These are phyloP conservation scores for Rapana venosa DNA, from an alignment of 2,888 invertebrate species.

Conservation along the genomic window DNA sequence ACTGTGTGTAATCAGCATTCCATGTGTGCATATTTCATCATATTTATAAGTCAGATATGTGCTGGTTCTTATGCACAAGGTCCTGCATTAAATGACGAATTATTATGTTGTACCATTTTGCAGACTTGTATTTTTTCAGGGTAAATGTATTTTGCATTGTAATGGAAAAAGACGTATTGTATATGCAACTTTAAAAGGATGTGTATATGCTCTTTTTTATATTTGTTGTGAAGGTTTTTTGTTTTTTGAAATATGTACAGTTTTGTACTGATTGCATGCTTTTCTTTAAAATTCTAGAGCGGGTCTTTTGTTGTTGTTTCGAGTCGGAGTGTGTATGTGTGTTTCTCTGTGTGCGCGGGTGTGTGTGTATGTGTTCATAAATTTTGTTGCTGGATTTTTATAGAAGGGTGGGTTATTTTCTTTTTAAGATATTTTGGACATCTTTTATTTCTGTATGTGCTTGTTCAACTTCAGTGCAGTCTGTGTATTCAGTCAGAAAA, in stretches of 20 bases:
- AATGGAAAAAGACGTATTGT: background rate
- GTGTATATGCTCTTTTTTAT: slow-evolving; percentile 7
- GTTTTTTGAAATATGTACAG: background rate
- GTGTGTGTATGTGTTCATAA: background rate
- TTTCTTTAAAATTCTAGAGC: background rate
- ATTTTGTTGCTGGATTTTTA: background rate
- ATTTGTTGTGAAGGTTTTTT: background rate
- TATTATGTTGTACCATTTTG: background rate
- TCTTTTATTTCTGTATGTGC: too few relatives aligned
- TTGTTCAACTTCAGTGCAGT: too few relatives aligned
- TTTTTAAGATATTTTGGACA: too few relatives aligned
- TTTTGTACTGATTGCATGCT: background rate
- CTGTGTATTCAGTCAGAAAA: too few relatives aligned
- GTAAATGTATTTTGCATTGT: background rate
- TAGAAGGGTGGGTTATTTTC: background rate
- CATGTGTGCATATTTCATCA: background rate
- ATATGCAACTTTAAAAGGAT: background rate
- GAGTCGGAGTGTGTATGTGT: background rate
- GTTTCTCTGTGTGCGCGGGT: background rate
- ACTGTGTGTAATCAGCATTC: slow-evolving; percentile 7
- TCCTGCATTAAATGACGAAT: background rate
- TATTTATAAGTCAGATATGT: slow-evolving; percentile 3
- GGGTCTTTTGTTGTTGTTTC: background rate
- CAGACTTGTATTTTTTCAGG: background rate
- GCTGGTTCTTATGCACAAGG: background rate